A percentile compares a stretch with the other conserved stretches of the same genome.
Evolutionary conservation across 2,113 vertebrate genomes (phyloP).

Genomic region (Cyprinodon brontotheroides): DNA sequence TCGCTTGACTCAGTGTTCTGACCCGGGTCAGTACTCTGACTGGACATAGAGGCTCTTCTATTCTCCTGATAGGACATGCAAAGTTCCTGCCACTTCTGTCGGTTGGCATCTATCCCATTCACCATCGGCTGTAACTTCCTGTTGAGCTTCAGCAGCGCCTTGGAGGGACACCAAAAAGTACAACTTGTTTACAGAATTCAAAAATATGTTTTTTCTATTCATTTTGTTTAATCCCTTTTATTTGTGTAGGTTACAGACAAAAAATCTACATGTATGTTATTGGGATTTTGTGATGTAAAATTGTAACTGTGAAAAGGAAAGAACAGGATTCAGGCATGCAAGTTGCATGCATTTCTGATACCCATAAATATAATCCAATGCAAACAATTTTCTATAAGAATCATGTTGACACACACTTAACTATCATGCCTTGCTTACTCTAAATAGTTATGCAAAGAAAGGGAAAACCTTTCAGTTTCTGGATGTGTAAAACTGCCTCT

Average conservation of each 20-base stretch:
- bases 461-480: too few species aligned
- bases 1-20: conserved; percentile 29
- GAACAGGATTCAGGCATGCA: background rate
- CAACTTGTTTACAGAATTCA: background rate
- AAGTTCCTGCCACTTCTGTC: conserved; percentile 80
- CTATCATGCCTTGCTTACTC: too few species aligned
- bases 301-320: background rate
- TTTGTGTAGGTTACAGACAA: too few species aligned
- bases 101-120: conserved; percentile 79
- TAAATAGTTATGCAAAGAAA: too few species aligned
- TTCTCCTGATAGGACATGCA: conserved; percentile 70
- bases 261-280: background rate
- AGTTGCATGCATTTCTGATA: too few species aligned
- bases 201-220: conserved; percentile 1
- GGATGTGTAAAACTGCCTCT: too few species aligned
- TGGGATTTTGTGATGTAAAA: background rate
- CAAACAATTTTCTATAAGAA: too few species aligned
- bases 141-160: conserved; percentile 80
- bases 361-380: too few species aligned
- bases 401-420: background rate
- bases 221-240: background rate
- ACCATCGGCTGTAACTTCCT: conserved; percentile 82
- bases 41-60: conserved; percentile 41
- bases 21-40: conserved; percentile 43
- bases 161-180: conserved; percentile 6